Evolutionary conservation across 2,113 vertebrate species (phyloP).

Genomic region (Euleptes europaea): DNA sequence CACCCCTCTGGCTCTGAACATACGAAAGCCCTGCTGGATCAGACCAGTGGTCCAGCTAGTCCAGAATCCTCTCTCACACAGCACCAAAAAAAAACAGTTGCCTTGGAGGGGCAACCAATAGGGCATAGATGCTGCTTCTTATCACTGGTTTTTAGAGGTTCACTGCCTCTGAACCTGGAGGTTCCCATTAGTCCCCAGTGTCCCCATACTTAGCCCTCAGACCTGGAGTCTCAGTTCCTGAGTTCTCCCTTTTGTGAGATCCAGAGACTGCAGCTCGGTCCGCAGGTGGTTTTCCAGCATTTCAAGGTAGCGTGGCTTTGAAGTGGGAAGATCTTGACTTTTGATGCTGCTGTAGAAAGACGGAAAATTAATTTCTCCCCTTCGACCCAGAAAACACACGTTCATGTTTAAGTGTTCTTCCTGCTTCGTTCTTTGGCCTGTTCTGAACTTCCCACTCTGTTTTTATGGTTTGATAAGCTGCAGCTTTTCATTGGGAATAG

Average conservation of each 20-base stretch:
- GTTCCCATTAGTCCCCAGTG: no score
- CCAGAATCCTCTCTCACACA: no score
- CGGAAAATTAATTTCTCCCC: neutral
- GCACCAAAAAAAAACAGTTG: no score
- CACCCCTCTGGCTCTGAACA: no score
- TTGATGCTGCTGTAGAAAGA: constrained; percentile 49
- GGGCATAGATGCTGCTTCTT: no score
- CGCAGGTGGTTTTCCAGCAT: constrained; percentile 75
- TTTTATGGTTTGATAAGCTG: neutral
- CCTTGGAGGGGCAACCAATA: no score
- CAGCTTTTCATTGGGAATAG: neutral
- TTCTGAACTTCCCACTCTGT: neutral
- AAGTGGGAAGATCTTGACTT: constrained; percentile 25
- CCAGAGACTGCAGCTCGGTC: constrained; percentile 75
- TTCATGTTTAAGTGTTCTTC: neutral
- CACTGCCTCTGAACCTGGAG: no score
- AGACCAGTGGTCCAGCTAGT: no score
- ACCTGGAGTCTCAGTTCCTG: constrained; percentile 84
- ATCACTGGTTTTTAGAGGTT: no score
- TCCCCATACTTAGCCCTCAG: neutral
- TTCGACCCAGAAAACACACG: neutral
- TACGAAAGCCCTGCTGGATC: no score
- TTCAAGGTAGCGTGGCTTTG: constrained; percentile 78
- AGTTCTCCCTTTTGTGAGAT: constrained; percentile 59
- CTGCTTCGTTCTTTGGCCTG: neutral